Percentiles rank a stretch among this genome's conserved stretches.
Conservation (phyloP, 35 echinoderm and acorn worm species). For the Antedon bifida region DNA sequence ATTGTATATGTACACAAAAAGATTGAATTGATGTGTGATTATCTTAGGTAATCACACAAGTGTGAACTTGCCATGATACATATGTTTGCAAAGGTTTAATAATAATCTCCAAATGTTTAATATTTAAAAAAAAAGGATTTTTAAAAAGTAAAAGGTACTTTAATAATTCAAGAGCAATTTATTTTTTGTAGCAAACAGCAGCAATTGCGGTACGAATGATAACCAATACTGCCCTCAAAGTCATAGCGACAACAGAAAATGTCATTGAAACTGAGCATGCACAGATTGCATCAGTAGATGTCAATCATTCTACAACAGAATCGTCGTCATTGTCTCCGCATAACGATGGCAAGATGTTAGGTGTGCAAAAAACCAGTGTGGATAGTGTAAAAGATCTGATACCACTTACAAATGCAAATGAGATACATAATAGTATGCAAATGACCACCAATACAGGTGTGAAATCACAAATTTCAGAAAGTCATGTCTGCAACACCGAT, state of each 20-base stretch:
- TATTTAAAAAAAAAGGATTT: too few relatives aligned
- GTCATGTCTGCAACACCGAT: background rate
- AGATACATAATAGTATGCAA: background rate
- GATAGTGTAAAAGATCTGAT: background rate
- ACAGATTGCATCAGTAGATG: background rate
- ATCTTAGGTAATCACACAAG: too few relatives aligned
- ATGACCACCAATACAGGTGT: background rate
- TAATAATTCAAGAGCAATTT: too few relatives aligned
- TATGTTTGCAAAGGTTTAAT: too few relatives aligned
- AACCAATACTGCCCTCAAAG: conserved; percentile 83
- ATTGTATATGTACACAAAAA: too few relatives aligned
- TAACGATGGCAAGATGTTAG: background rate
- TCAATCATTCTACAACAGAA: background rate
- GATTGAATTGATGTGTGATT: too few relatives aligned
- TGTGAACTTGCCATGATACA: too few relatives aligned
- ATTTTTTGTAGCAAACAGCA: conserved; percentile 34
- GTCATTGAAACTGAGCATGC: conserved; percentile 58
- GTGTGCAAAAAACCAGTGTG: background rate
- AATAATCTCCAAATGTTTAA: too few relatives aligned
- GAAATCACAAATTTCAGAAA: background rate
- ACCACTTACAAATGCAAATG: background rate
- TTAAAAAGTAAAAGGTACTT: too few relatives aligned
- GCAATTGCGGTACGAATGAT: conserved; percentile 95
- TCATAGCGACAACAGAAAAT: conserved; percentile 74
- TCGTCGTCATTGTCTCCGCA: background rate